Percentiles rank a stretch among this genome's conserved stretches.
phyloP scores from a whole-genome alignment of 2,797 vertebrate species.

The Gadopsis bispinosus region DNA sequence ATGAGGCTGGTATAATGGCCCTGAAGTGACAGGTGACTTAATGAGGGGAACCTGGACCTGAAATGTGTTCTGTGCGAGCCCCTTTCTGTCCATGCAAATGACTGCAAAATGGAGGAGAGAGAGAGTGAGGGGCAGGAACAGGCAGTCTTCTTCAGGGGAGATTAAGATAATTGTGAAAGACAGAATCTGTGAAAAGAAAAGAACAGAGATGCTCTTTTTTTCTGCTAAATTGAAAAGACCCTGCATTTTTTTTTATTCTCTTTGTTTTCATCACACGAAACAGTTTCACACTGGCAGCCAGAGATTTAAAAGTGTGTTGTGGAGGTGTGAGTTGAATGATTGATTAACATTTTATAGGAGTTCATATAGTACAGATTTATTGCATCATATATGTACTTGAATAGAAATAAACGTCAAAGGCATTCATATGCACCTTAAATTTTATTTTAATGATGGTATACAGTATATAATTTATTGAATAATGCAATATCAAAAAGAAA shows the following conservation, averaged over 20 bases:
- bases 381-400: conserved; percentile 29
- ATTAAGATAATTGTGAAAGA: conserved; percentile 75
- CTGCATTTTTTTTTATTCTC: conserved; percentile 46
- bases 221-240: conserved; percentile 51
- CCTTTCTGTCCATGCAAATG: conserved; percentile 74
- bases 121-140: conserved; percentile 50
- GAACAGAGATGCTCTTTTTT: conserved; percentile 33
- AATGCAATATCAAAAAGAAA: conserved; percentile 52
- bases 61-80: conserved; percentile 61
- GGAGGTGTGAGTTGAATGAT: conserved; percentile 59
- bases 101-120: conserved; percentile 62
- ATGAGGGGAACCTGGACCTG: conserved; percentile 75
- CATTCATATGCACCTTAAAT: conserved; percentile 38
- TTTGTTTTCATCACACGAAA: conserved; percentile 61
- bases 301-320: conserved; percentile 45
- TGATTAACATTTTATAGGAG: conserved; percentile 62
- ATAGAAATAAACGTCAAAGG: conserved; percentile 23
- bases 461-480: conserved; percentile 14
- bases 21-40: conserved; percentile 82
- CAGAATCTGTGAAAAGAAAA: conserved; percentile 37
- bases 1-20: conserved; percentile 72
- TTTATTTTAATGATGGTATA: conserved; percentile 35
- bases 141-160: conserved; percentile 59
- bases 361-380: conserved; percentile 60
- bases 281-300: conserved; percentile 45